phyloP scores from a whole-genome alignment of 2,888 invertebrate species.

The Adelognathus sp. region DNA sequence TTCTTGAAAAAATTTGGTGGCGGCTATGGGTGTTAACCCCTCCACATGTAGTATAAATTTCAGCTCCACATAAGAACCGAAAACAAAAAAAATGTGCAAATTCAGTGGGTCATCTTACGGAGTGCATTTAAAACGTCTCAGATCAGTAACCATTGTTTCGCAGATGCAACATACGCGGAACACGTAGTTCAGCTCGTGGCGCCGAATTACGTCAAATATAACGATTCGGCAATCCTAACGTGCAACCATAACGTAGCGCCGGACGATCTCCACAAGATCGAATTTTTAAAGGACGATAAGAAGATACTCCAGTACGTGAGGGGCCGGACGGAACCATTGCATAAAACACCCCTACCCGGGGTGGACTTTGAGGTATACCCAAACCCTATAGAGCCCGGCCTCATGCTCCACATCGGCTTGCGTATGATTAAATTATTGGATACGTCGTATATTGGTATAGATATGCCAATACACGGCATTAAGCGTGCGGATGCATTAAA shows the following conservation, averaged over 20 bases:
- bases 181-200: slow-evolving; percentile 85
- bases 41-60: too few relatives aligned
- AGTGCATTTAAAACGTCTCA: neutral
- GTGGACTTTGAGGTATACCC: slow-evolving; percentile 89
- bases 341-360: slow-evolving; percentile 79
- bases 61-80: too few relatives aligned
- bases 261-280: slow-evolving; percentile 90
- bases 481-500: neutral
- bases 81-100: neutral
- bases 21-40: too few relatives aligned
- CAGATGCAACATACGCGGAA: slow-evolving; percentile 65
- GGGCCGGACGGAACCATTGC: slow-evolving; percentile 83
- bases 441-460: too few relatives aligned
- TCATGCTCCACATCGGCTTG: neutral
- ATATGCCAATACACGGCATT: too few relatives aligned
- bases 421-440: neutral
- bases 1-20: too few relatives aligned
- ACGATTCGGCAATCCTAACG: slow-evolving; percentile 87
- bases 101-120: neutral
- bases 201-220: slow-evolving; percentile 88
- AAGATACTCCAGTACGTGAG: slow-evolving; percentile 92
- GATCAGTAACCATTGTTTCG: slow-evolving; percentile 34
- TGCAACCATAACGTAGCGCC: slow-evolving; percentile 90
- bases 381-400: slow-evolving; percentile 16
- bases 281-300: slow-evolving; percentile 86